Base-by-base conservation (phyloP, 2,888 invertebrate species). In the Eilema depressum region DNA sequence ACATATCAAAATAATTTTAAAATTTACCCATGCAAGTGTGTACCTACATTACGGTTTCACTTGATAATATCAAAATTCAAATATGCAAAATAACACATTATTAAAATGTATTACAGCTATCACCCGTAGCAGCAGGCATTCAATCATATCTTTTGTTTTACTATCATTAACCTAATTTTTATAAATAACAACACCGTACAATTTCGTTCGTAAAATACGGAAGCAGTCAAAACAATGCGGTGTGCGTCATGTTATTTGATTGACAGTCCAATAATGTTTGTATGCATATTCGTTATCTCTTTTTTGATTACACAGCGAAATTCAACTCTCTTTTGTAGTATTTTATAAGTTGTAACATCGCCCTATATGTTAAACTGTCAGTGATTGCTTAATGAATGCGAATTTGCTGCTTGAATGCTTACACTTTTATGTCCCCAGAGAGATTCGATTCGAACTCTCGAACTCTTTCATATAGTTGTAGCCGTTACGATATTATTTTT, bases 261-360 rank as follows among this genome's bases (percentile, higher is more conserved):
- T 79, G 79, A 78, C 79, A 80, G 71, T 68, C 63, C 79, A 76
- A 78, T 81, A 76, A 75, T 70, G 76, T 76, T 74, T 69, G 79
- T 65, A 76, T 78, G 74, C 74, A 73, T 76, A 78, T 74, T 78
- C 66, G 71, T 53, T 57, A 64, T 61, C 28, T 71, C 60, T 57
- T 72, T 62, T 72, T 64, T 37, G 25, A 33, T 47, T 20, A 20
- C 11, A 12, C 53, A 53, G 53, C n/a, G 20, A 53, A 53, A 53
- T 53, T 53, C n/a, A 8, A n/a, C n/a, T 53, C n/a, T n/a, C n/a
- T 41, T 41, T 10, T 7, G 25, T 47, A 37, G 10, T 41, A 25
- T 3, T 1, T 41, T 26, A 17, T 41, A 10, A n/a, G 5, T 53
- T n/a, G 53, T 53, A n/a, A 53, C n/a, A n/a, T 53, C 53, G 10